phyloP scores from a whole-genome alignment of 2,113 vertebrate genomes.

The Salminus brasiliensis region DNA sequence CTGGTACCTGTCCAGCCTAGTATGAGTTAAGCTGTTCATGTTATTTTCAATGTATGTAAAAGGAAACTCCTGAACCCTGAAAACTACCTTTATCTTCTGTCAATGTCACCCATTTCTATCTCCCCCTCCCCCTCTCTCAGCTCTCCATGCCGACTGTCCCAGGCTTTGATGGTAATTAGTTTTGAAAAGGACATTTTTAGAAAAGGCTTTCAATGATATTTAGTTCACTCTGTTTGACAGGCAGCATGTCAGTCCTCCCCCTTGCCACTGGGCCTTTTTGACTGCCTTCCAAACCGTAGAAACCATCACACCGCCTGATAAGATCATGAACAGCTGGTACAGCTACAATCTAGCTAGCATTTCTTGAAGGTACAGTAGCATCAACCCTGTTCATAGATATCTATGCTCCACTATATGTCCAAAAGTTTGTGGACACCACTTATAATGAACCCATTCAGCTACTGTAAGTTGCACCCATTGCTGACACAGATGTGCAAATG shows the following conservation, averaged over 20 bases:
- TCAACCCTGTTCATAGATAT: too few species aligned
- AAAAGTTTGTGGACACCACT: too few species aligned
- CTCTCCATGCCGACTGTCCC: constrained; percentile 62
- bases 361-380: background rate
- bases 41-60: too few species aligned
- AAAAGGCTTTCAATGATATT: constrained; percentile 71
- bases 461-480: too few species aligned
- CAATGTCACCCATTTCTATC: constrained; percentile 35
- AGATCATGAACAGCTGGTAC: background rate
- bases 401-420: too few species aligned
- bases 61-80: too few species aligned
- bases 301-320: background rate
- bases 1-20: too few species aligned
- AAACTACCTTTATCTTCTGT: constrained; percentile 47
- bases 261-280: background rate
- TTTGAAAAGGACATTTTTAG: constrained; percentile 78
- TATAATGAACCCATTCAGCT: too few species aligned
- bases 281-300: background rate
- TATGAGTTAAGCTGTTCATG: too few species aligned
- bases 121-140: constrained; percentile 47
- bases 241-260: constrained; percentile 1
- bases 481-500: too few species aligned
- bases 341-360: background rate
- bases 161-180: constrained; percentile 76
- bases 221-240: constrained; percentile 68